phyloP scores from a whole-genome alignment of 1,140 invertebrate genomes.

The Steinernema feltiae region DNA sequence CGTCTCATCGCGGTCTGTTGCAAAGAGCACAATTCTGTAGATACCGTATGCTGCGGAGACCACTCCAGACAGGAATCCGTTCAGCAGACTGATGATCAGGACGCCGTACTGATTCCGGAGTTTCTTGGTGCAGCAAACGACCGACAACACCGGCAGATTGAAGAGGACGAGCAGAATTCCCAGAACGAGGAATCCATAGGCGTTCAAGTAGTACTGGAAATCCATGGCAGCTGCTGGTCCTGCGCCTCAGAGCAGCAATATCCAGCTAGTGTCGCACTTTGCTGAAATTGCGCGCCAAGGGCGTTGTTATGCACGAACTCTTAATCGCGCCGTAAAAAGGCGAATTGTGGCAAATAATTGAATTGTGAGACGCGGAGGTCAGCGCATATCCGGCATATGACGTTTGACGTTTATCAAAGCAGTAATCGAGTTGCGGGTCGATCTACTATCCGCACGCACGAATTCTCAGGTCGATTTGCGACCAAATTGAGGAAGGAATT shows the following conservation, averaged over 20 bases:
- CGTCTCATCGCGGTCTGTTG: not conserved
- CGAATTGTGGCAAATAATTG: too few relatives aligned
- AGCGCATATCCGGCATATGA: too few relatives aligned
- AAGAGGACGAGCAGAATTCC: not conserved
- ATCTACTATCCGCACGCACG: too few relatives aligned
- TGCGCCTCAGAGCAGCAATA: not conserved
- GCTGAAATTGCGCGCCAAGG: not conserved
- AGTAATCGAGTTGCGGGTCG: too few relatives aligned
- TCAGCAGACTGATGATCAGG: not conserved
- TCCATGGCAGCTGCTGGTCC: not conserved
- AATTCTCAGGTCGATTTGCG: too few relatives aligned
- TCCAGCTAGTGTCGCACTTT: not conserved
- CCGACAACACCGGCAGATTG: not conserved
- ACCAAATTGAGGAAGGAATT: too few relatives aligned
- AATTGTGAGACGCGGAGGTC: too few relatives aligned
- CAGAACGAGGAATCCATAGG: not conserved
- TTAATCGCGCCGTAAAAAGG: too few relatives aligned
- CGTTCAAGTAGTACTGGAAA: not conserved
- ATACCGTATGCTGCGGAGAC: not conserved
- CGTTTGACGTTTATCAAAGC: too few relatives aligned
- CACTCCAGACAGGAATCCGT: not conserved
- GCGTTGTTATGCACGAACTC: not conserved
- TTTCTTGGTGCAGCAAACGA: not conserved
- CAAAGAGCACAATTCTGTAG: not conserved
- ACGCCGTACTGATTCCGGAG: not conserved